These are phyloP conservation scores for Lophius piscatorius DNA, from an alignment of 2,113 vertebrate genomes.

Conservation along the genomic window DNA sequence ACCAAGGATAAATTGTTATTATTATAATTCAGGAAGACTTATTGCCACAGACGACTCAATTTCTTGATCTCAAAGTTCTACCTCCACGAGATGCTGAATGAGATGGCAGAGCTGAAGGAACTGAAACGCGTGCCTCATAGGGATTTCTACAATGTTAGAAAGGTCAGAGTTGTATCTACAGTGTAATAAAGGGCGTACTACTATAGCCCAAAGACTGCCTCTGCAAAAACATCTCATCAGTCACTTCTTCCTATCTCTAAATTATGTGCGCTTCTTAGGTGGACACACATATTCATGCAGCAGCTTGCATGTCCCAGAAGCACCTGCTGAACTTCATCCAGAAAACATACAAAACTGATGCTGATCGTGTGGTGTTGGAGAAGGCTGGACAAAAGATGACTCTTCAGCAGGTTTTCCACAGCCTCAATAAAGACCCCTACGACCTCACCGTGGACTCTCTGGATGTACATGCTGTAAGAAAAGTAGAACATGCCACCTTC, in stretches of 20 bases:
- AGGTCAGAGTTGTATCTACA: slow-evolving; percentile 77
- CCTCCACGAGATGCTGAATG: slow-evolving; percentile 97
- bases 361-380: slow-evolving; percentile 90
- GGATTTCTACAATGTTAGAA: slow-evolving; percentile 98
- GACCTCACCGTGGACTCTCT: slow-evolving; percentile 97
- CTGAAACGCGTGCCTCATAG: slow-evolving; percentile 93
- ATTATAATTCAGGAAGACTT: slow-evolving; percentile 95
- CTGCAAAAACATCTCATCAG: background rate
- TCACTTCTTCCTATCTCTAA: too few relatives aligned
- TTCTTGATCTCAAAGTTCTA: slow-evolving; percentile 96
- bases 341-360: slow-evolving; percentile 90
- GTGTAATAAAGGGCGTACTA: too few relatives aligned
- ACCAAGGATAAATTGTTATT: too few relatives aligned
- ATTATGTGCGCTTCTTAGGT: slow-evolving; percentile 86
- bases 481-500: background rate
- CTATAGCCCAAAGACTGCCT: background rate
- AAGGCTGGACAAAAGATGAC: slow-evolving; percentile 90
- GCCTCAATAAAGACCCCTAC: slow-evolving; percentile 92
- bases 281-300: slow-evolving; percentile 97
- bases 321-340: slow-evolving; percentile 96
- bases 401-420: slow-evolving; percentile 91
- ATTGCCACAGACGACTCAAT: slow-evolving; percentile 93
- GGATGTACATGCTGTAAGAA: slow-evolving; percentile 92
- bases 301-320: slow-evolving; percentile 99
- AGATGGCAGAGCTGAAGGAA: slow-evolving; percentile 95